Base-by-base conservation (phyloP, 2,888 invertebrate genomes). In the Incurvaria masculella region DNA sequence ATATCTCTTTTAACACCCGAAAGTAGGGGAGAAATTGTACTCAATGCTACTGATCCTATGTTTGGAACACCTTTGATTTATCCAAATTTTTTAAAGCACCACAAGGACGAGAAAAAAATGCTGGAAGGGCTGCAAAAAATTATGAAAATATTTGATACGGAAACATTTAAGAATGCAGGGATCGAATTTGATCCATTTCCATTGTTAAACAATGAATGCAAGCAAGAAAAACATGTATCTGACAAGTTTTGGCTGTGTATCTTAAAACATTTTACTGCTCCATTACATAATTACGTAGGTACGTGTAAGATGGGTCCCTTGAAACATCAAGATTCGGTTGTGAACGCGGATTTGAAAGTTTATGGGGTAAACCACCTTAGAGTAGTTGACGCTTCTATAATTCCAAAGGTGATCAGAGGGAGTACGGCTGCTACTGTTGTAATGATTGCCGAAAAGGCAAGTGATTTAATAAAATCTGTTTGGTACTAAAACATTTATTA, bases 401-500 rank as follows among this genome's bases (percentile, higher is more conserved):
- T 78, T 51, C 78, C 78, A 18, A 75, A 70, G 58, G 68, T 78
- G 58, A 68, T 72, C 1, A 63, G 78, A 57, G 78, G 76, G 1
- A 69, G 75, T 1, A 75, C 72, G 6, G 69, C 72, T 4, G 78
- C 76, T 2, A 71, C 78, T 23, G 74, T 78, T 20, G 66, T 76
- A 52, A 78, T 78, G 78, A 74, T 78, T 59, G 76, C 75, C 56
- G 78, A 78, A 68, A 78, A 74, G 62, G 75, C 66, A 2, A 74
- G 75, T 61, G 74, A 75, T 57, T 59, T 72, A 64, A 76, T 78
- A 62, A 78, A 76, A 72, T 67, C 64, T 21, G 59, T 58, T 58
- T 78, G 78, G 78, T 74, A 75, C 61, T 74, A 61, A 33, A 45
- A 45, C 33, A 39, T 65, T 42, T 55, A 63, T 51, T 66, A 68